Evolutionary conservation across 2,888 invertebrate genomes (phyloP).

Genomic region (Tachina fera): DNA sequence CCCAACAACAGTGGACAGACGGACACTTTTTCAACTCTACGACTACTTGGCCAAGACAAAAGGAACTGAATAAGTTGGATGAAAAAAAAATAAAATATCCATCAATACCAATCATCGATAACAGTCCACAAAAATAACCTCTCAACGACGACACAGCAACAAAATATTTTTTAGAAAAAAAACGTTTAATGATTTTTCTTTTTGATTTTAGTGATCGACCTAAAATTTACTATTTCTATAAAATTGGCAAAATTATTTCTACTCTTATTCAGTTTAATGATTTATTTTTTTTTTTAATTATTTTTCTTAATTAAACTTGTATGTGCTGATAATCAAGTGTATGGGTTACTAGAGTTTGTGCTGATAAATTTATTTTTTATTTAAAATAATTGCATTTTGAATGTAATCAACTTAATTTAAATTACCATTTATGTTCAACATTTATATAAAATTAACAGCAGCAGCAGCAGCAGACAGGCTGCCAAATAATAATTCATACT

Average conservation of each 20-base stretch:
- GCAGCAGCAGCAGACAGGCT: neutral
- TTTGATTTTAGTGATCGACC: constrained; percentile 54
- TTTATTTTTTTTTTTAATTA: neutral
- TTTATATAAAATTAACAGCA: constrained; percentile 26
- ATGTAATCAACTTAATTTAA: constrained; percentile 65
- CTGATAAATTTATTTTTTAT: constrained; percentile 46
- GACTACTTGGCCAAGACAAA: constrained; percentile 28
- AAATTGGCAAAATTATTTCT: constrained; percentile 17
- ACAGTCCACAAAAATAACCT: constrained; percentile 64
- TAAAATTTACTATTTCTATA: constrained; percentile 30
- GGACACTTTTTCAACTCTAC: constrained; percentile 3
- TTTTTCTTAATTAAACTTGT: constrained; percentile 35
- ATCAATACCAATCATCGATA: constrained; percentile 65
- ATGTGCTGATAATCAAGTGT: constrained; percentile 39
- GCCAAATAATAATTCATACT: constrained; percentile 9
- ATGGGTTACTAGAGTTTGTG: constrained; percentile 3
- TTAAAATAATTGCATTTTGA: constrained; percentile 63
- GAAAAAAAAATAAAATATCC: constrained; percentile 29
- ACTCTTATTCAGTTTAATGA: constrained; percentile 6
- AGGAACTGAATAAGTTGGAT: constrained; percentile 16
- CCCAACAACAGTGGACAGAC: constrained; percentile 24
- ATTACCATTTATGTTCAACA: constrained; percentile 60
- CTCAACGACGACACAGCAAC: constrained; percentile 16
- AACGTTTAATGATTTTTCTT: constrained; percentile 51
- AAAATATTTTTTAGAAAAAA: constrained; percentile 44